phyloP scores from a whole-genome alignment of 2,888 invertebrate genomes.

The Eilema griseolum region DNA sequence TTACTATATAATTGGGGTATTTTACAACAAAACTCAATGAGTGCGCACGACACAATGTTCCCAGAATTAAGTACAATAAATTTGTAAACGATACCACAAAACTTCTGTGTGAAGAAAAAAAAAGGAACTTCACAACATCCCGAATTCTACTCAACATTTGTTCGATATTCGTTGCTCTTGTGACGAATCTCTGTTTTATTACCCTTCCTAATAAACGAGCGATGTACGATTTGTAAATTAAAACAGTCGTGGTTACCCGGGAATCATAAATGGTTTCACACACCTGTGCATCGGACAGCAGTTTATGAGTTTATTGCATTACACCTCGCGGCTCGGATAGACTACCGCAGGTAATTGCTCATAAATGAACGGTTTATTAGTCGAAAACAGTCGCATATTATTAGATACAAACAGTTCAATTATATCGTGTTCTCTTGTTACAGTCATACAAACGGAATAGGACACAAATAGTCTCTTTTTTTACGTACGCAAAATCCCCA shows the following conservation, averaged over 20 bases:
- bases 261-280: constrained; percentile 56
- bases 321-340: constrained; percentile 77
- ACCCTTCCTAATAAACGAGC: constrained; percentile 17
- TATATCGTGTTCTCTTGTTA: constrained; percentile 34
- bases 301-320: constrained; percentile 84
- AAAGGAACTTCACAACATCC: constrained; percentile 33
- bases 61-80: constrained; percentile 79
- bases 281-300: constrained; percentile 75
- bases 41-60: constrained; percentile 73
- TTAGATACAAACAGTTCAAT: constrained; percentile 65
- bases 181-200: neutral
- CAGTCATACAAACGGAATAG: neutral
- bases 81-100: constrained; percentile 83
- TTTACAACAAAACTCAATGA: constrained; percentile 77
- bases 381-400: constrained; percentile 66
- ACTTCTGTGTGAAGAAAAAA: constrained; percentile 80
- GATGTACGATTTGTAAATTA: constrained; percentile 28
- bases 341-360: constrained; percentile 80
- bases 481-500: too few species aligned
- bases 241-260: constrained; percentile 28
- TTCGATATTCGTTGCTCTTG: constrained; percentile 32
- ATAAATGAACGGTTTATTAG: constrained; percentile 71
- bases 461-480: too few species aligned
- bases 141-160: constrained; percentile 18
- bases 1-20: constrained; percentile 73